Evolutionary conservation across 2,888 invertebrate genomes (phyloP).

Genomic region (Rhorus exstirpatorius): DNA sequence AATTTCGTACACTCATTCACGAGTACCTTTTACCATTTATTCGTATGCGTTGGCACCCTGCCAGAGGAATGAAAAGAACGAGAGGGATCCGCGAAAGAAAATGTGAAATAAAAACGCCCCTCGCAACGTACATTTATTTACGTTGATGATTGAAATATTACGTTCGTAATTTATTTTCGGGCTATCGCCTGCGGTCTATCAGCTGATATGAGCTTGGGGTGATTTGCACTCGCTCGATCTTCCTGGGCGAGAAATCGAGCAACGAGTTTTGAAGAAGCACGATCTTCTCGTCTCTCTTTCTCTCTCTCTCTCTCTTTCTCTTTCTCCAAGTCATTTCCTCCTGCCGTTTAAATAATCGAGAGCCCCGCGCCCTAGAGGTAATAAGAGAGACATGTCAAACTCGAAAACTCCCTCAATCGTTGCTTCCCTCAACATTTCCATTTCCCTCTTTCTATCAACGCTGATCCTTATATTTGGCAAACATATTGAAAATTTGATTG

Average conservation of each 20-base stretch:
- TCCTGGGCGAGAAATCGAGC: neutral
- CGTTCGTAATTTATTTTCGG: constrained; percentile 77
- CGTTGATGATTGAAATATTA: constrained; percentile 75
- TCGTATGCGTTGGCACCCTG: no score
- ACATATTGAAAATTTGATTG: constrained; percentile 66
- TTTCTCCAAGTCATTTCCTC: no score
- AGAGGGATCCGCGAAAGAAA: neutral
- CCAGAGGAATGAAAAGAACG: neutral
- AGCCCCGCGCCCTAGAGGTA: constrained; percentile 35
- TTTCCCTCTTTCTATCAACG: constrained; percentile 26
- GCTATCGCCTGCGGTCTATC: constrained; percentile 55
- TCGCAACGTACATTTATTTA: constrained; percentile 71
- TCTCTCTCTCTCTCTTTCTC: constrained; percentile 65
- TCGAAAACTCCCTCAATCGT: constrained; percentile 28
- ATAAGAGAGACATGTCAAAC: constrained; percentile 14
- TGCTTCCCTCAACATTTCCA: constrained; percentile 11
- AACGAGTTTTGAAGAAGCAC: constrained; percentile 9
- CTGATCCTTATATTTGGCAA: constrained; percentile 5
- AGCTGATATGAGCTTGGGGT: constrained; percentile 2
- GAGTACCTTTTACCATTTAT: no score
- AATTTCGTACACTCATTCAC: no score
- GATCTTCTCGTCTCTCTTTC: neutral
- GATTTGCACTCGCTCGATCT: constrained; percentile 24
- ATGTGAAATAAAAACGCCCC: constrained; percentile 28
- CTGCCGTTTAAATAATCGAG: constrained; percentile 69